Base-by-base conservation (phyloP, 2,797 vertebrate species). In the Chelonia mydas region DNA sequence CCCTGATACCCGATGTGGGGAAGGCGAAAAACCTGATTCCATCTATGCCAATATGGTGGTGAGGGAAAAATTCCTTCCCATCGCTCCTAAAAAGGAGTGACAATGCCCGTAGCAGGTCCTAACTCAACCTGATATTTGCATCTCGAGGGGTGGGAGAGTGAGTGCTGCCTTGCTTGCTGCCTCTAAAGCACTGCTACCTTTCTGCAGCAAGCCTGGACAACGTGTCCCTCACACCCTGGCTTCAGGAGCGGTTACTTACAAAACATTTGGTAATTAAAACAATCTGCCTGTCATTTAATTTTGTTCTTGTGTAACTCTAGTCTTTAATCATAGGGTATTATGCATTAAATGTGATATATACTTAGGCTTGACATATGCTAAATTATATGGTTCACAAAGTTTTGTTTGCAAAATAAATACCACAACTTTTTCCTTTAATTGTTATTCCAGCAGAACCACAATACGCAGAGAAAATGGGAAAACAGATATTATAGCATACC, bases 271-370 rank as follows among this genome's bases (percentile, higher is more conserved):
- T 17, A 25, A 82, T 96, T 94, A 95, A 87, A 96, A 91, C 90
- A 93, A 72, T 87, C 54, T 94, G 55, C 79, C 74, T 45, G 83
- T 50, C 93, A 33, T 97, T 86, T 95, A 90, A 86, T 81, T 89
- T 95, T 25, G 25, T 97, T 97, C 91, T 94, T 95, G 28, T 33
- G 88, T 68, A 78, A 95, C 45, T 96, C 85, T 96, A 83, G 65
- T 91, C 88, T 96, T 94, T 95, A 84, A 78, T 93, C 47, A 92
- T 54, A 93, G 92, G n/a, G 78, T 78, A 84, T 80, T 90, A 33
- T 27, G 57, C 90, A 91, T 92, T 97, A 93, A 92, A 96, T 94
- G 37, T 57, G 74, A 23, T 88, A 79, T 86, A 87, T 95, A 0
- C 89, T 79, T 90, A 83, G 12, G 41, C 91, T 57, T 90, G 82